Base-by-base conservation (phyloP, 2,888 invertebrate genomes). In the Horisme vitalbata region DNA sequence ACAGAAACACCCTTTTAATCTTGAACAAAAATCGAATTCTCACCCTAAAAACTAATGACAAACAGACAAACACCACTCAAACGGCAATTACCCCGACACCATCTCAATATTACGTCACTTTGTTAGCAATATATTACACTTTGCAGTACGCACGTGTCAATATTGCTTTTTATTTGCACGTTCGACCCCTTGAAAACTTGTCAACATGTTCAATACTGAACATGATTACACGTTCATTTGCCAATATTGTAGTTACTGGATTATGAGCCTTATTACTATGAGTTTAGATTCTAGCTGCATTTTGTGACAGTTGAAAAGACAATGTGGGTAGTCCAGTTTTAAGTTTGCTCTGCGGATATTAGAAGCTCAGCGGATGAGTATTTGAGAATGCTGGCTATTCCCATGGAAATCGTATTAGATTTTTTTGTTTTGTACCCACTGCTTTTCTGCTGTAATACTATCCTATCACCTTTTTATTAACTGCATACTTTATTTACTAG, bases 141-240 rank as follows among this genome's bases (percentile, higher is more conserved):
- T 58, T 61, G 64, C 60, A 60, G 61, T 41, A 57, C 64, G 61
- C 86, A 83, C 88, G 88, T 85, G 88, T 59, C 67, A 62, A 82
- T 87, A 87, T 87, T 86, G 75, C 82, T 87, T 87, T 88, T 88
- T 88, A 88, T 88, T 88, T 87, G 83, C 68, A 75, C 65, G 67
- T 71, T 68, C 70, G 64, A 75, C 81, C 58, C 82, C 80, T 82
- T 72, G 68, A 75, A 79, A 79, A 81, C 70, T 85, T 86, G 88
- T 83, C 86, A 86, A 84, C 86, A 80, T 84, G 79, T 83, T 79
- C 75, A 61, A 72, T 71, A 59, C 48, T 44, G 30, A 10, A 39
- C 32, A 41, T 54, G 41, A 13, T 26, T 48, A 53, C 24, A 13
- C 3, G 21, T 26, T 10, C 36, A 32, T 3, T 24, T 11, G 10